Evolutionary conservation across 1,140 invertebrate genomes (phyloP), one percentile per base, ranked within the genome.

Genomic region (Paraescarpia echinospica): DNA sequence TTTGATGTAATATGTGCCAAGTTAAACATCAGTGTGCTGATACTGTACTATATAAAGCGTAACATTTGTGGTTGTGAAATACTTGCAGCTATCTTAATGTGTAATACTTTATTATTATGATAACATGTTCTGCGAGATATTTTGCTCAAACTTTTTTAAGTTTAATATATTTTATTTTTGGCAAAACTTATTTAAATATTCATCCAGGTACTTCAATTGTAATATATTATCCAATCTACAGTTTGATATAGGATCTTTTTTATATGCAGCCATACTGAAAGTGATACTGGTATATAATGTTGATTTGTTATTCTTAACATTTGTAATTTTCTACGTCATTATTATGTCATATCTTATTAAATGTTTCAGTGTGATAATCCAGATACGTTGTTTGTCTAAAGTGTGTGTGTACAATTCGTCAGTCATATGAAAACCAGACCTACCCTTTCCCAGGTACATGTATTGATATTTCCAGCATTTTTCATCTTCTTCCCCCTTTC

Each of bases 181-280:
- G 59, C 14, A 77, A 77, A 77, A 18, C 59, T 77, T 77, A 77
- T 77, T 77, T 77, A 18, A 77, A 77, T 77, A 31, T 77, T 77
- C 59, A 77, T 77, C 18, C 14, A 41, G 41, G 41, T 41, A 6
- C 41, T 41, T 41, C 41, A 12, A 77, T 12, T 77, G 59, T 77
- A 77, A 77, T 77, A 77, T 77, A 77, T 77, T 77, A 77, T 77
- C 59, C 59, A 77, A 77, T 77, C 59, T 77, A 77, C 59, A 31
- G 59, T 77, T 77, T 77, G 59, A 77, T 18, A 77, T 14, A 77
- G 59, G 59, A 77, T 31, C 59, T 77, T 41, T 77, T 77, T 77
- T 18, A 77, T 77, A 77, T 18, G 22, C 22, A 27, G 59, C 59
- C 59, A 77, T 77, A 22, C 22, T 77, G 4, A 18, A 77, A 77